Conservation (phyloP, 2,888 invertebrate genomes). For the Latheticus oryzae region DNA sequence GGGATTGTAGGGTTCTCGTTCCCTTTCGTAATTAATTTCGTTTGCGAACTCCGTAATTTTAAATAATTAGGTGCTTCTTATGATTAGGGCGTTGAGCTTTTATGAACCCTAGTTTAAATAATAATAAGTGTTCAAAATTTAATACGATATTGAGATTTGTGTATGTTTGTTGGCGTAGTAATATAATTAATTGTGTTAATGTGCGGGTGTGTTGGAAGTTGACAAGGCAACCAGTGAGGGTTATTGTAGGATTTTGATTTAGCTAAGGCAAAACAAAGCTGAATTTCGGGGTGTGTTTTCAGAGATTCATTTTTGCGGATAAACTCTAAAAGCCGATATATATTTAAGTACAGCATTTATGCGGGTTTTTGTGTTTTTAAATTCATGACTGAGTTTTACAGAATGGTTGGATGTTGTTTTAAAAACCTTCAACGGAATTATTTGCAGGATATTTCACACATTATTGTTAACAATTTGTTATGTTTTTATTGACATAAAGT, state of each 20-base stretch:
- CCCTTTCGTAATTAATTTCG: constrained; percentile 12
- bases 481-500: too few relatives aligned
- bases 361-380: constrained; percentile 16
- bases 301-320: constrained; percentile 7
- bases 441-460: too few relatives aligned
- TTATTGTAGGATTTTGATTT: constrained; percentile 15
- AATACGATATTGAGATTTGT: constrained; percentile 12
- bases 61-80: constrained; percentile 7
- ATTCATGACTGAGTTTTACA: constrained; percentile 2
- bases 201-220: constrained; percentile 20
- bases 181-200: constrained; percentile 23
- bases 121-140: constrained; percentile 4
- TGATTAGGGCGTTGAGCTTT: constrained; percentile 7
- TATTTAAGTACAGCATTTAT: constrained; percentile 5
- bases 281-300: constrained; percentile 1
- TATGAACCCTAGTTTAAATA: constrained; percentile 11
- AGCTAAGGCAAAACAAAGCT: constrained; percentile 2
- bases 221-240: constrained; percentile 14
- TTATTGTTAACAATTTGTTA: too few relatives aligned
- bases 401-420: too few relatives aligned
- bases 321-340: constrained; percentile 20
- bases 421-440: too few relatives aligned
- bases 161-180: constrained; percentile 10
- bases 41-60: constrained; percentile 10
- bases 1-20: constrained; percentile 6